Evolutionary conservation across 2,797 vertebrate species (phyloP).

Genomic region (Liparis tanakae): DNA sequence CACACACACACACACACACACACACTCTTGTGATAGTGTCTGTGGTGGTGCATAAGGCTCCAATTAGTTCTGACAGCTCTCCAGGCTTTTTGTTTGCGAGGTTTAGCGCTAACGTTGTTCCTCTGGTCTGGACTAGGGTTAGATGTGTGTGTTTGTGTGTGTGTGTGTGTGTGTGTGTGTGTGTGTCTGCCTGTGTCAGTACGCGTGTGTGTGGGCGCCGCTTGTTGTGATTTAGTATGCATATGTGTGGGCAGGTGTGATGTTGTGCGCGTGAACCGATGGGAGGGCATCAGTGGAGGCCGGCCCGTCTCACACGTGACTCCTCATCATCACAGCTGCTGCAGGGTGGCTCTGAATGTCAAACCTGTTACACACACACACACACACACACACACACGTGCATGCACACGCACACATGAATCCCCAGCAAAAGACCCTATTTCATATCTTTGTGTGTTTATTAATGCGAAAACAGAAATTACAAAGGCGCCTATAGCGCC

Average conservation of each 20-base stretch:
- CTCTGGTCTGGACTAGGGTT: constrained; percentile 42
- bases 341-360: constrained; percentile 18
- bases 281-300: constrained; percentile 41
- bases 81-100: constrained; percentile 22
- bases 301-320: constrained; percentile 24
- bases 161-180: constrained; percentile 22
- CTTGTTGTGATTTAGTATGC: constrained; percentile 62
- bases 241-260: constrained; percentile 66
- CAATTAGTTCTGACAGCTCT: constrained; percentile 59
- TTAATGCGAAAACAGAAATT: constrained; percentile 6
- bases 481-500: constrained; percentile 3
- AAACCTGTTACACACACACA: constrained; percentile 16
- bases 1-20: constrained; percentile 21
- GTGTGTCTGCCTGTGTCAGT: too few species aligned
- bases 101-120: constrained; percentile 39
- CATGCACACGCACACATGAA: neutral
- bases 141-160: constrained; percentile 1
- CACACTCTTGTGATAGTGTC: constrained; percentile 13
- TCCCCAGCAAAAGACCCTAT: neutral
- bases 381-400: constrained; percentile 9
- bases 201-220: constrained; percentile 37
- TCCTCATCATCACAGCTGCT: constrained; percentile 28
- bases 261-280: constrained; percentile 38
- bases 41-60: constrained; percentile 21
- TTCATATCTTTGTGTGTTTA: constrained; percentile 18